Conservation (phyloP, 2,113 vertebrate genomes). For the Leucosticte australis region DNA sequence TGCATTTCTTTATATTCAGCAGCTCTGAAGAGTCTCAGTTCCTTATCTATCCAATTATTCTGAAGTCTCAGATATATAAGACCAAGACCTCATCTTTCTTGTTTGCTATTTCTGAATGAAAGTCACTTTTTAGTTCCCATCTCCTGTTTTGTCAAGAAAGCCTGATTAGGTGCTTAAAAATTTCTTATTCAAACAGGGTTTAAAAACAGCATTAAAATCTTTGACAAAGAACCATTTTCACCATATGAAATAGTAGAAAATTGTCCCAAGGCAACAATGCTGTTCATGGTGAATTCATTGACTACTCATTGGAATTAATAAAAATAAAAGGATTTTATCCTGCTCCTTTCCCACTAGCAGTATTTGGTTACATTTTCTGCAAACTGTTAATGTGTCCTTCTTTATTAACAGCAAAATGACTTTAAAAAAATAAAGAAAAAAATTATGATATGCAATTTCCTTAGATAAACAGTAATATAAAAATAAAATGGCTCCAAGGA, state of each 20-base stretch:
- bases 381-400: not conserved
- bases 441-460: not conserved
- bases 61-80: not conserved
- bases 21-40: not conserved
- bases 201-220: not conserved
- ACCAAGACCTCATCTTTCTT: not conserved
- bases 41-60: not conserved
- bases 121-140: not conserved
- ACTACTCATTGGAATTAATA: not conserved
- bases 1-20: not conserved
- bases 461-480: not conserved
- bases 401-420: not conserved
- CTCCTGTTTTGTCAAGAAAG: not conserved
- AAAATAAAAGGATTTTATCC: not conserved
- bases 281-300: not conserved
- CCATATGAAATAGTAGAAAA: not conserved
- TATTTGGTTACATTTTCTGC: not conserved
- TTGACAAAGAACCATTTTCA: not conserved
- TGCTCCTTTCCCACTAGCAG: not conserved
- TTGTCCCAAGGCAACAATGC: not conserved
- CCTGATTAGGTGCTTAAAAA: not conserved
- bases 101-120: not conserved
- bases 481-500: not conserved
- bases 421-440: not conserved
- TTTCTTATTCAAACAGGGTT: not conserved